A percentile compares a stretch with the other conserved stretches of the same genome.
Conservation (phyloP, 2,797 vertebrate species). For the Eupleurogrammus muticus region DNA sequence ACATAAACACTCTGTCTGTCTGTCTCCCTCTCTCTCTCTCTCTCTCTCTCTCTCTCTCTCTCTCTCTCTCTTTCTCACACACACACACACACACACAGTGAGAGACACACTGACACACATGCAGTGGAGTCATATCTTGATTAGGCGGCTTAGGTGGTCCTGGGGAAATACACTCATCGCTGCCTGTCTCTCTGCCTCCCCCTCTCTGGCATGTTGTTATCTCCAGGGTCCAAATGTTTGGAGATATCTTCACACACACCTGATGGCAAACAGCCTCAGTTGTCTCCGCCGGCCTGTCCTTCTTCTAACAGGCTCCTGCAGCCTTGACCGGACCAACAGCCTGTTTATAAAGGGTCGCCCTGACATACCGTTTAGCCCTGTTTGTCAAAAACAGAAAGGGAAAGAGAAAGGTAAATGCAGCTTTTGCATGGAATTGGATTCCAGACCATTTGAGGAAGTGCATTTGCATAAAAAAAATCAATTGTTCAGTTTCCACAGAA, state of each 20-base stretch:
- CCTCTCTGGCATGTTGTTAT: constrained; percentile 80
- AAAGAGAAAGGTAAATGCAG: constrained; percentile 54
- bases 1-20: constrained; percentile 40
- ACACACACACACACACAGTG: constrained; percentile 44
- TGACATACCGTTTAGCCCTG: constrained; percentile 62
- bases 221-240: constrained; percentile 82
- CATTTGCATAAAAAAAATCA: constrained; percentile 56
- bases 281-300: constrained; percentile 70
- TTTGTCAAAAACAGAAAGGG: constrained; percentile 54
- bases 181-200: constrained; percentile 71
- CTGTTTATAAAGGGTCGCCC: constrained; percentile 71
- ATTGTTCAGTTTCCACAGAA: background rate
- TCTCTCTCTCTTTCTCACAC: constrained; percentile 30
- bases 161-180: constrained; percentile 77
- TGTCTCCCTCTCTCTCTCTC: constrained; percentile 6
- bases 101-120: constrained; percentile 49
- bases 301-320: constrained; percentile 72
- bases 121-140: constrained; percentile 79
- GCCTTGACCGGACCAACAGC: constrained; percentile 68
- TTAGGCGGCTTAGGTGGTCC: constrained; percentile 82
- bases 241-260: constrained; percentile 83
- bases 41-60: constrained; percentile 11
- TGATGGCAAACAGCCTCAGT: constrained; percentile 79
- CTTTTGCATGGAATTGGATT: constrained; percentile 68
- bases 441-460: constrained; percentile 44